These are phyloP conservation scores for Napeogenes sylphis DNA, from an alignment of 2,888 invertebrate species.

Conservation along the genomic window DNA sequence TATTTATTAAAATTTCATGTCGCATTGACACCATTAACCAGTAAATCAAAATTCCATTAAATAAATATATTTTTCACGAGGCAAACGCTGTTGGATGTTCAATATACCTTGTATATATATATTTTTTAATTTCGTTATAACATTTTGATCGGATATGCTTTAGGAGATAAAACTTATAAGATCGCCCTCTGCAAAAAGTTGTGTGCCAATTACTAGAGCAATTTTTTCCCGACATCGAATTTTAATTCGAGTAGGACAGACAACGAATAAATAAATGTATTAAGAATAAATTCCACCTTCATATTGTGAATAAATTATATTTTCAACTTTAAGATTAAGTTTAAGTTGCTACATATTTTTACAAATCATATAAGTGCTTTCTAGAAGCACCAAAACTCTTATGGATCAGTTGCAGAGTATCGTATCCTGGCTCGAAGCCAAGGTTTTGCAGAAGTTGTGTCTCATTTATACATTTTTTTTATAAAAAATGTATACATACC, in stretches of 20 bases:
- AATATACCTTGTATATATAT: no score
- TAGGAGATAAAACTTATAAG: no score
- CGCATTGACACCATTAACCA: slow-evolving; percentile 5
- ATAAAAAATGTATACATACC: not conserved
- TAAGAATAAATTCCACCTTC: no score
- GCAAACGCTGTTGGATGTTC: no score
- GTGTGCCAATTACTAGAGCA: slow-evolving; percentile 8
- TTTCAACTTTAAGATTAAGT: no score
- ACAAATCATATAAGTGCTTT: not conserved
- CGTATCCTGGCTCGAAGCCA: slow-evolving; percentile 16
- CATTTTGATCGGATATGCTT: no score
- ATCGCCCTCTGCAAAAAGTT: not conserved
- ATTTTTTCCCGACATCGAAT: slow-evolving; percentile 24
- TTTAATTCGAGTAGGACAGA: slow-evolving; percentile 28
- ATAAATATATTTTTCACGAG: slow-evolving; percentile 7
- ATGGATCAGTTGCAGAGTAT: slow-evolving; percentile 14
- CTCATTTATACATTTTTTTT: slow-evolving; percentile 13
- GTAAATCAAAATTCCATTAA: slow-evolving; percentile 1
- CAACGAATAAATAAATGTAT: no score
- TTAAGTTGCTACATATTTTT: not conserved
- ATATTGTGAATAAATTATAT: no score
- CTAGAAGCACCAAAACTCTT: not conserved
- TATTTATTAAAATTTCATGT: slow-evolving; percentile 18
- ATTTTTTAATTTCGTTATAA: no score
- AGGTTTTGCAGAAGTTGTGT: slow-evolving; percentile 16